These are phyloP conservation scores for Neolamprologus falcicula DNA, from an alignment of 2,113 vertebrate species.

Conservation along the genomic window DNA sequence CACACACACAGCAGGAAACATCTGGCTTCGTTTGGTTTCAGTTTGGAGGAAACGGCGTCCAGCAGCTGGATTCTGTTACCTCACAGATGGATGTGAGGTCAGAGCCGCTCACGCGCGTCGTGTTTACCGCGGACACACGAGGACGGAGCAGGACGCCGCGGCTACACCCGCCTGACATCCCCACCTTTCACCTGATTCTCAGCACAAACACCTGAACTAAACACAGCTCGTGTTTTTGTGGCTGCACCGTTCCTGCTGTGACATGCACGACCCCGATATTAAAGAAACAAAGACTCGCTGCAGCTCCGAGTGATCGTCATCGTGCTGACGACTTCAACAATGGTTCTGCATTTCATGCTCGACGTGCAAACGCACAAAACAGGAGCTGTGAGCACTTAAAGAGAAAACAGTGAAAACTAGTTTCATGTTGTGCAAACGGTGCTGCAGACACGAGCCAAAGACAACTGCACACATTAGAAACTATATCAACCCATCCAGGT, in stretches of 20 bases:
- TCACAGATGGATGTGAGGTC: neutral
- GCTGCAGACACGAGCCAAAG: neutral
- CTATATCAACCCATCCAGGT: accelerated
- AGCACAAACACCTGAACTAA: neutral
- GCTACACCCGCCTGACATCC: neutral
- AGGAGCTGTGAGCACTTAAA: neutral
- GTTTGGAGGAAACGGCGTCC: neutral
- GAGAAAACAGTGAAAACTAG: accelerated
- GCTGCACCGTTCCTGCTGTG: neutral
- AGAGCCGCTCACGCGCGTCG: neutral
- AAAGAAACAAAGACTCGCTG: neutral
- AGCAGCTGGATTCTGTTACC: slow-evolving; percentile 30
- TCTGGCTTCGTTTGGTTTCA: slow-evolving; percentile 40
- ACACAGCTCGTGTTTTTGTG: neutral
- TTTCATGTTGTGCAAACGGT: neutral
- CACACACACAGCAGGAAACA: slow-evolving; percentile 29
- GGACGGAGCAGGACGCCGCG: neutral
- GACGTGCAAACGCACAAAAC: neutral
- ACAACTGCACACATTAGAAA: neutral
- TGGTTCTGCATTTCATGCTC: accelerated
- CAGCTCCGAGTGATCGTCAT: neutral
- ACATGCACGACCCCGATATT: neutral
- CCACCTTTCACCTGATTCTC: neutral
- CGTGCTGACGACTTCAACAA: accelerated
- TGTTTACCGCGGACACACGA: neutral